Evolutionary conservation across 1,140 invertebrate species (phyloP).

Genomic region (Araneus ventricosus): DNA sequence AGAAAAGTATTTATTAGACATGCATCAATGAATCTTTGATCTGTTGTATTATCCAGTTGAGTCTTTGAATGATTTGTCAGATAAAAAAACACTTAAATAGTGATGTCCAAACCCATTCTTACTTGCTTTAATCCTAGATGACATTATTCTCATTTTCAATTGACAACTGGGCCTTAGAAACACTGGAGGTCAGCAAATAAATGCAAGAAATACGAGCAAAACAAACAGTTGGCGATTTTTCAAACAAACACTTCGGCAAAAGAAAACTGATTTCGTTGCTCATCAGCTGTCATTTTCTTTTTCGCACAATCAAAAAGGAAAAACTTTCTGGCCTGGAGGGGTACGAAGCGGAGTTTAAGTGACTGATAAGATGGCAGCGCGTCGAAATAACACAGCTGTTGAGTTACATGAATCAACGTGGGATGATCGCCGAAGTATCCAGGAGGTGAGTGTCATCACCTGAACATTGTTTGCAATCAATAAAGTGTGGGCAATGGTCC

Average conservation of each 20-base stretch:
- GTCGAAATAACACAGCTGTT: constrained; percentile 40
- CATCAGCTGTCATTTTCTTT: background rate
- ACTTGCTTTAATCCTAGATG: too few species aligned
- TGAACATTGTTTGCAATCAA: constrained; percentile 42
- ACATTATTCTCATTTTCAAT: too few species aligned
- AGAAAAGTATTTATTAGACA: too few species aligned
- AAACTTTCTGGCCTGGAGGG: background rate
- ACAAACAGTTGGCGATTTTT: background rate
- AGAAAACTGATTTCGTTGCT: background rate
- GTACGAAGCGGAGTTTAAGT: background rate
- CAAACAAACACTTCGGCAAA: background rate
- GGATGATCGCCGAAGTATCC: background rate
- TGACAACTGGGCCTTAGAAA: too few species aligned
- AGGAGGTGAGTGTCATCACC: constrained; percentile 27
- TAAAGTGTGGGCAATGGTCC: constrained; percentile 53
- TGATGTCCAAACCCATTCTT: too few species aligned
- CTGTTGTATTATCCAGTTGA: too few species aligned
- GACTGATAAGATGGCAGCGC: background rate
- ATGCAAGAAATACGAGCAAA: too few species aligned
- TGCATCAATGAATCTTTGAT: too few species aligned
- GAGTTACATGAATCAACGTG: constrained; percentile 26
- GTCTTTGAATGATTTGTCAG: too few species aligned
- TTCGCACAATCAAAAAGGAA: background rate
- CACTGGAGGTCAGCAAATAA: too few species aligned
- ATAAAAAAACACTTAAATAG: too few species aligned